Base-by-base conservation (phyloP, 2,888 invertebrate genomes). In the Melangyna quadrimaculata region DNA sequence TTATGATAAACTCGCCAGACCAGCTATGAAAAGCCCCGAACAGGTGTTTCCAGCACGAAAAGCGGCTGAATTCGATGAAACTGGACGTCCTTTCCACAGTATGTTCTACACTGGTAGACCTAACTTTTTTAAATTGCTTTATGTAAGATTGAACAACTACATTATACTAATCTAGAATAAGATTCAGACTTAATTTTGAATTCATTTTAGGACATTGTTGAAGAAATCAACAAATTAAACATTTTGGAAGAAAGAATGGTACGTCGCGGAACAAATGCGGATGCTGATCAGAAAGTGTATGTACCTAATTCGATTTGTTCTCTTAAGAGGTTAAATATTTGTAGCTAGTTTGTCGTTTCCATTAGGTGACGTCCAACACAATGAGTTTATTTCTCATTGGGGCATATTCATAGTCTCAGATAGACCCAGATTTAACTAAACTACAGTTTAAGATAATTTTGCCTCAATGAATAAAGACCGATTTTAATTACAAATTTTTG, bases 101-200 rank as follows among this genome's bases (percentile, higher is more conserved):
- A 93, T 99, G 87, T 99, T 98, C 92, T 99, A 98, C 91, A 99
- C 99, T 0, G 94, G 95, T 53, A 95, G 94, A 89, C 96, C 98
- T 0, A 96, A 97, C 90, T 99, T 95, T 91, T 97, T 96, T 90
- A 94, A 96, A 89, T 90, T 96, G 6, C 93, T 99, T 88, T 95
- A 96, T 93, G 98, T 97, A 93, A 93, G 94, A 35, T 5, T 24
- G 10, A 22, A 10, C n/a, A 37, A 22, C 4, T 5, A n/a, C n/a
- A n/a, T n/a, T n/a, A n/a, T n/a, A n/a, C n/a, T n/a, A n/a, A n/a
- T n/a, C n/a, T n/a, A n/a, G n/a, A n/a, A n/a, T n/a, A n/a, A n/a
- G 10, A 14, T n/a, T n/a, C 1, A 24, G 14, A 14, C 51, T 0
- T 17, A 4, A n/a, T 14, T 37, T 43, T 22, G 43, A 45, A 19